Percentiles rank a stretch among this genome's conserved stretches.
phyloP scores from a whole-genome alignment of 2,888 invertebrate genomes.

The Therioaphis trifolii region DNA sequence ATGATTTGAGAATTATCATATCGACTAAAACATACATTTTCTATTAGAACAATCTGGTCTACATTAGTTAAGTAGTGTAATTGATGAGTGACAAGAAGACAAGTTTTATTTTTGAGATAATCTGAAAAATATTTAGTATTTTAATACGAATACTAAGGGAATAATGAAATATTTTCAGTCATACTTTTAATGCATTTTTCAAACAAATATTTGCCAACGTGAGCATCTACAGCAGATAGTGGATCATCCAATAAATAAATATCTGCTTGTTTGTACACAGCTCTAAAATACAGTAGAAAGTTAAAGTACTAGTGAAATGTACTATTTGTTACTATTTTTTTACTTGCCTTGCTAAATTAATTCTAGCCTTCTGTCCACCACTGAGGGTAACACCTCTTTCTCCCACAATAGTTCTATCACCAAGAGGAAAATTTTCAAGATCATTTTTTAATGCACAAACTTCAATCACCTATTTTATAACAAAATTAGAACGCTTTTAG shows the following conservation, averaged over 20 bases:
- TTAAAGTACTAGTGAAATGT: conserved; percentile 42
- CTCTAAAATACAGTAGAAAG: conserved; percentile 69
- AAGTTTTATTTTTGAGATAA: conserved; percentile 75
- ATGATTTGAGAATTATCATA: no score
- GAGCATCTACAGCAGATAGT: conserved; percentile 72
- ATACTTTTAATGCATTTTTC: conserved; percentile 70
- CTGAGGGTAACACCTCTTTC: conserved; percentile 86
- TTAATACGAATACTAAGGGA: neutral
- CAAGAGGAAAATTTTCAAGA: conserved; percentile 81
- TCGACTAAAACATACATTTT: conserved; percentile 69
- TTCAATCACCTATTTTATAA: conserved; percentile 72
- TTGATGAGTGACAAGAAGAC: conserved; percentile 85
- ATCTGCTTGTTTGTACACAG: conserved; percentile 72
- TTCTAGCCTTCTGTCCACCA: conserved; percentile 87
- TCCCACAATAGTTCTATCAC: conserved; percentile 87
- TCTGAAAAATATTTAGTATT: conserved; percentile 69
- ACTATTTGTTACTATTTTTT: no score
- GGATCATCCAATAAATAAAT: conserved; percentile 74
- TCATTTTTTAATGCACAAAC: conserved; percentile 81
- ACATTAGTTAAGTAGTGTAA: conserved; percentile 80
- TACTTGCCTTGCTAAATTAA: conserved; percentile 70
- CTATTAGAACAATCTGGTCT: conserved; percentile 72
- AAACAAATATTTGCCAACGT: conserved; percentile 72
- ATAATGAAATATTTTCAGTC: neutral
- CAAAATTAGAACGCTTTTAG: conserved; percentile 40